Conservation (phyloP, 37 sponge, comb jelly and placozoan species). For the Tethya wilhelma region DNA sequence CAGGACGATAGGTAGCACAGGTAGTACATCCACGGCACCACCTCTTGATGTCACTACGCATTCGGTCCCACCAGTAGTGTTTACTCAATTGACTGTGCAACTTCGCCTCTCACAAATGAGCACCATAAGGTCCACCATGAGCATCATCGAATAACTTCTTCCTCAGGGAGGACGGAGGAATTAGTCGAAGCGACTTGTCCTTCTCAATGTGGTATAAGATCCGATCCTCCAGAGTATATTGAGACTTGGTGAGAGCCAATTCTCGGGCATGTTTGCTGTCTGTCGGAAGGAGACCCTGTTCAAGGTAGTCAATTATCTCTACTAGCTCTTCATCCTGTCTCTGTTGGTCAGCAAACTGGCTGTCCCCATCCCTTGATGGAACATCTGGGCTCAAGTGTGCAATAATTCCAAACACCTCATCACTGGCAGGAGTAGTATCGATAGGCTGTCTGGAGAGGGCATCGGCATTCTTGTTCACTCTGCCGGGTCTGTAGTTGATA, state of each 20-base stretch:
- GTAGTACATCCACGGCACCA: conserved; percentile 41
- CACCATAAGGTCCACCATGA: conserved; percentile 53
- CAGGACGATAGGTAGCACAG: conserved; percentile 39
- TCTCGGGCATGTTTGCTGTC: conserved; percentile 24
- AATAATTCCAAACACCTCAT: not conserved
- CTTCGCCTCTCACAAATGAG: conserved; percentile 46
- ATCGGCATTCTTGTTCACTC: conserved; percentile 51
- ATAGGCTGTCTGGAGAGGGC: conserved; percentile 54
- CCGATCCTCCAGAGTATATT: conserved; percentile 31
- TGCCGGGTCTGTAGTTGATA: conserved; percentile 38
- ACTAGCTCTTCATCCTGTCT: conserved; percentile 23
- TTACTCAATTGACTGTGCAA: conserved; percentile 25
- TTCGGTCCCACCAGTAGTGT: conserved; percentile 64
- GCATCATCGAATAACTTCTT: conserved; percentile 43
- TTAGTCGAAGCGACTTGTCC: conserved; percentile 37
- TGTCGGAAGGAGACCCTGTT: conserved; percentile 38
- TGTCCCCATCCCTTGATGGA: not conserved
- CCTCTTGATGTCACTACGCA: conserved; percentile 36
- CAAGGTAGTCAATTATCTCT: conserved; percentile 18
- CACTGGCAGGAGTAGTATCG: too few relatives aligned
- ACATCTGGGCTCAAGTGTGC: not conserved
- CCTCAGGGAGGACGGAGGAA: conserved; percentile 33
- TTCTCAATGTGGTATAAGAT: conserved; percentile 52
- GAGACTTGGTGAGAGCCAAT: conserved; percentile 7
- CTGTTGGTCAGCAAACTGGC: conserved; percentile 26